These are phyloP conservation scores for Selenia dentaria DNA, from an alignment of 2,888 invertebrate species.

Conservation along the genomic window DNA sequence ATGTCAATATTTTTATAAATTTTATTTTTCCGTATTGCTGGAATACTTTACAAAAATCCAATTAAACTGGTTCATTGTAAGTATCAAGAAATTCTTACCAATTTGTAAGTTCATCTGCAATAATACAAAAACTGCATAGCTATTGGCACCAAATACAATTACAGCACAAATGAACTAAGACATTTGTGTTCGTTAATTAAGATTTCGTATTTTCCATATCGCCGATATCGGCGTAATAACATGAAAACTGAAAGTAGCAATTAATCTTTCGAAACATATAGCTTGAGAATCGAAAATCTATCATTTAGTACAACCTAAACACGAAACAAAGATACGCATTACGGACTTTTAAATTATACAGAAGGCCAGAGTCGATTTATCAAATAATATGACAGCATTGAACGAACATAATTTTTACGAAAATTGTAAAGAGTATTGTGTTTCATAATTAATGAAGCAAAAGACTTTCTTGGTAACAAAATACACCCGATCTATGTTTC, in stretches of 20 bases:
- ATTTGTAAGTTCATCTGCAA: too few relatives aligned
- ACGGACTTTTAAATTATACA: conserved; percentile 51
- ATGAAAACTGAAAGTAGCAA: conserved; percentile 14
- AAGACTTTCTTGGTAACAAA: conserved; percentile 81
- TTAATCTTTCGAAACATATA: conserved; percentile 27
- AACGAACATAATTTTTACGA: conserved; percentile 74
- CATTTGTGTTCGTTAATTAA: too few relatives aligned
- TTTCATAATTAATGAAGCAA: conserved; percentile 84
- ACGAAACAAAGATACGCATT: conserved; percentile 36
- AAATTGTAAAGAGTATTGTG: conserved; percentile 80
- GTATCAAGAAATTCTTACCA: too few relatives aligned
- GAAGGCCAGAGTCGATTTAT: conserved; percentile 67
- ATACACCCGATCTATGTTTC: conserved; percentile 81
- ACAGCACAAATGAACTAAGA: too few relatives aligned
- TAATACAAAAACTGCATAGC: too few relatives aligned
- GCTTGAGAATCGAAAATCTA: conserved; percentile 30
- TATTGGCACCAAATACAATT: too few relatives aligned
- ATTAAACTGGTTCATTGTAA: too few relatives aligned
- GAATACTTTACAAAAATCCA: too few relatives aligned
- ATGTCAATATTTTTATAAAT: conserved; percentile 1
- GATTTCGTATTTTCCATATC: too few relatives aligned
- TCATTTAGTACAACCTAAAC: conserved; percentile 26
- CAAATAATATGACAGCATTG: conserved; percentile 77
- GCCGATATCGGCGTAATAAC: too few relatives aligned
- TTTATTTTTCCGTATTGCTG: too few relatives aligned